Evolutionary conservation across 2,888 invertebrate genomes (phyloP), one percentile per base, ranked within the genome.

Genomic region (Agonopterix arenella): DNA sequence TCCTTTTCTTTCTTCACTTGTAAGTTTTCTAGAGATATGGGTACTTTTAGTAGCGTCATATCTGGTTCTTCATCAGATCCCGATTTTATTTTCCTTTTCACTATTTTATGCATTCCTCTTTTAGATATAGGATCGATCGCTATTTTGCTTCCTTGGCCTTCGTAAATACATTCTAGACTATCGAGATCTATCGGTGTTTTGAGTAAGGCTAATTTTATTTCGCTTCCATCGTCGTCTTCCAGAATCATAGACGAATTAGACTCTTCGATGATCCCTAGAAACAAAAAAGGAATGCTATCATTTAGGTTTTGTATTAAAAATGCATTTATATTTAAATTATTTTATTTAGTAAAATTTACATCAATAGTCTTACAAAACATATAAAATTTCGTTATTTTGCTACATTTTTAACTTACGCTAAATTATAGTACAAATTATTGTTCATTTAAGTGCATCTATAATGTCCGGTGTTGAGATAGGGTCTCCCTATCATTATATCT

Each of bases 201-300:
- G 9, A 84, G 67, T 1, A 84, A 16, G 38, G 65, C 69, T 10
- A 84, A 57, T 59, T 61, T 70, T 49, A 77, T 70, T 16, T 73
- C 65, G 40, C 52, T 61, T 40, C 78, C 84, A 18, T 79, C 73
- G 42, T 76, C 75, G 18, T 71, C 70, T 68, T 76, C 80, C 42
- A 79, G 45, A 49, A 66, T 61, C 47, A 79, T 73, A 11, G 78
- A 67, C 5, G 81, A 71, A 57, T 78, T 60, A 48, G 71, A 71
- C 58, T 68, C 63, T 64, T 73, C 61, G 69, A 78, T 71, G 70
- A 66, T 47, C 53, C 84, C 85, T 85, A 83, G 67, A 84, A 84
- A 65, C 70, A 64, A 67, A 74, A 63, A 63, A 45, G 41, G 8
- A 51, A 13, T 52, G 2, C 46, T 46, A 16, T 46, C 4, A 40